Evolutionary conservation across 2,113 vertebrate species (phyloP).

Genomic region (Puffinus mauretanicus): DNA sequence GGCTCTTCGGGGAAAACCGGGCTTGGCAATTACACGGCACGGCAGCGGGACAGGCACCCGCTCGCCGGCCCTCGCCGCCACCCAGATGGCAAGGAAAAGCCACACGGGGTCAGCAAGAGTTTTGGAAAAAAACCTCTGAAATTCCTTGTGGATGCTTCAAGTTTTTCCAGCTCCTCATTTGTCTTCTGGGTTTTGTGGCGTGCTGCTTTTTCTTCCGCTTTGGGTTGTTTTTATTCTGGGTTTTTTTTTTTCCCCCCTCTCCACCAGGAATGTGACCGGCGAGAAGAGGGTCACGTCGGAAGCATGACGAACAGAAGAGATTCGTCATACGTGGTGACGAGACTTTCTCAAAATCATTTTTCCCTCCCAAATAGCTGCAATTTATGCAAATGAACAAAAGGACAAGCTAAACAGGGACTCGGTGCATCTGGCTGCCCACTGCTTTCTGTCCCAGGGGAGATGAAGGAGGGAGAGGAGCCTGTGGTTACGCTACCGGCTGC

Average conservation of each 20-base stretch:
- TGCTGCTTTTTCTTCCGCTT: not conserved
- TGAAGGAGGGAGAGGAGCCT: not conserved
- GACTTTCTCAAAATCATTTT: not conserved
- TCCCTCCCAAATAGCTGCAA: not conserved
- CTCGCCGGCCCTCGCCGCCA: not conserved
- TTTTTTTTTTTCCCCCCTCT: not conserved
- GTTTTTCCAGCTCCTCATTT: slow-evolving; percentile 40
- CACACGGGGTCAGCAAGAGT: not conserved
- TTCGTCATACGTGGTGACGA: not conserved
- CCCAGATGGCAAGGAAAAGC: not conserved
- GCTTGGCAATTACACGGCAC: not conserved
- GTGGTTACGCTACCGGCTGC: accelerated
- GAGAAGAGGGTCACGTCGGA: not conserved
- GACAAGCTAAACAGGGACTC: not conserved
- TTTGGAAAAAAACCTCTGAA: not conserved
- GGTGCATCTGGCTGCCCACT: not conserved
- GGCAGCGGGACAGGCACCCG: accelerated
- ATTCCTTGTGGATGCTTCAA: not conserved
- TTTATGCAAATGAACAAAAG: not conserved
- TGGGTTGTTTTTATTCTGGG: not conserved
- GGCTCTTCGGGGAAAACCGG: not conserved
- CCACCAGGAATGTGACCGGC: not conserved
- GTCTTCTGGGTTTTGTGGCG: not conserved
- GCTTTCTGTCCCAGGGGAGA: not conserved
- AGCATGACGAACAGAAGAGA: not conserved